Percentiles rank a stretch among this genome's conserved stretches.
phyloP scores from a whole-genome alignment of 30 jellyfish, hydroid and myxozoan species.

The Turritopsis dohrnii region DNA sequence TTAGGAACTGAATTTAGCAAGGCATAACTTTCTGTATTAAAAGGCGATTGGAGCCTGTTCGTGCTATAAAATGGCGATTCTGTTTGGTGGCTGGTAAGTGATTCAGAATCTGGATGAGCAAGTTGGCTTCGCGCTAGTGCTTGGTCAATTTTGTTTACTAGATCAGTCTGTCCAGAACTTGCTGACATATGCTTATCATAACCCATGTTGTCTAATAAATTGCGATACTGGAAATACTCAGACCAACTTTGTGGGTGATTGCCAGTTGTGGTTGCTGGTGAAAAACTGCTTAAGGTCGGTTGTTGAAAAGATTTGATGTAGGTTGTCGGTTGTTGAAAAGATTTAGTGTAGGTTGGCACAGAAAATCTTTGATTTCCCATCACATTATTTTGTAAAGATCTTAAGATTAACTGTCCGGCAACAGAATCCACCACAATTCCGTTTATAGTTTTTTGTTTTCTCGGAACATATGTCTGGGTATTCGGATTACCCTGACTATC shows the following conservation, averaged over 20 bases:
- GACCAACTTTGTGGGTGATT: conserved; percentile 16
- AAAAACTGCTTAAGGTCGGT: not conserved
- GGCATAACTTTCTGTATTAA: not conserved
- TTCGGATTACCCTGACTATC: not conserved
- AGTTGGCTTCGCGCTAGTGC: not conserved
- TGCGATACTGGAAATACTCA: conserved; percentile 17
- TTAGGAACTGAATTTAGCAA: not conserved
- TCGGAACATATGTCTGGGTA: not conserved
- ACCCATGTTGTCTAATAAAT: conserved; percentile 13
- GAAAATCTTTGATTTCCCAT: conserved; percentile 10
- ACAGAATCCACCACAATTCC: not conserved
- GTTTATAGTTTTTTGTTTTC: conserved; percentile 4
- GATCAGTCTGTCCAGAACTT: not conserved
- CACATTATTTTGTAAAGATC: not conserved
- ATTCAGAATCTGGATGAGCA: not conserved
- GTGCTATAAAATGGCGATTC: not conserved
- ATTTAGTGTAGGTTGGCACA: not conserved
- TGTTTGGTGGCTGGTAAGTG: not conserved
- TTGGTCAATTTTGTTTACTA: not conserved
- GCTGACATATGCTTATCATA: not conserved
- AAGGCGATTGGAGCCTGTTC: not conserved
- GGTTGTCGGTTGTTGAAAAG: not conserved
- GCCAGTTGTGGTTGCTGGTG: not conserved
- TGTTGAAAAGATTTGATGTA: not conserved
- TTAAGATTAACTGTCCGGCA: conserved; percentile 9